Percentiles rank a stretch among this genome's conserved stretches.
Conservation (phyloP, 2,888 invertebrate species). For the Watsonalla binaria region DNA sequence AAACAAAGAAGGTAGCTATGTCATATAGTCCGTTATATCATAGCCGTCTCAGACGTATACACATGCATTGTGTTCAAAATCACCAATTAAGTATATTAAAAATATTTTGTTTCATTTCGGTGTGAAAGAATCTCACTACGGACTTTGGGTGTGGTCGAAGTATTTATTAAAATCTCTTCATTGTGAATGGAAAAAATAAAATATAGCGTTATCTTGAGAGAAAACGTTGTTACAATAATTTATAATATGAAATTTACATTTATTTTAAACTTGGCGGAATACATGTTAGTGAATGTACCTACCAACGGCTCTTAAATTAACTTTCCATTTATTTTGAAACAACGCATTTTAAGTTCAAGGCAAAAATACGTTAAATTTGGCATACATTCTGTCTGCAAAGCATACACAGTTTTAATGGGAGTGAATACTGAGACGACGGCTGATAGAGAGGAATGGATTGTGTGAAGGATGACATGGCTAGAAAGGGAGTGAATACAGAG, state of each 20-base stretch:
- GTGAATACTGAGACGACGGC: no score
- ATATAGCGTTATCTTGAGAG: conserved; percentile 26
- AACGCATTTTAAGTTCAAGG: background rate
- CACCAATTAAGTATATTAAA: no score
- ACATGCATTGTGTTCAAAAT: no score
- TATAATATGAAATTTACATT: conserved; percentile 1
- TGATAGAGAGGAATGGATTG: no score
- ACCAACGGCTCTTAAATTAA: background rate
- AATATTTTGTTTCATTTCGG: conserved; percentile 19
- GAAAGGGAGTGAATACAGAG: no score
- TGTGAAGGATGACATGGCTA: no score
- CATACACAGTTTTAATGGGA: no score
- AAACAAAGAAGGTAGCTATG: no score
- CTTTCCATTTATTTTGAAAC: background rate
- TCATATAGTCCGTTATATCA: no score
- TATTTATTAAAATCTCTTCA: conserved; percentile 71
- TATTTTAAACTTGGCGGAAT: background rate
- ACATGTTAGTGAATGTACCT: background rate
- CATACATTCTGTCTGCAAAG: no score
- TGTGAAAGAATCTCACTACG: conserved; percentile 28
- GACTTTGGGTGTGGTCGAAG: conserved; percentile 50
- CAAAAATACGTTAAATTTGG: background rate
- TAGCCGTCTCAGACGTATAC: no score
- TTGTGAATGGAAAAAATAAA: conserved; percentile 42
- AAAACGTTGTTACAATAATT: conserved; percentile 24